phyloP scores from a whole-genome alignment of 1,140 invertebrate species.

The Rhopalosiphum maidis region DNA sequence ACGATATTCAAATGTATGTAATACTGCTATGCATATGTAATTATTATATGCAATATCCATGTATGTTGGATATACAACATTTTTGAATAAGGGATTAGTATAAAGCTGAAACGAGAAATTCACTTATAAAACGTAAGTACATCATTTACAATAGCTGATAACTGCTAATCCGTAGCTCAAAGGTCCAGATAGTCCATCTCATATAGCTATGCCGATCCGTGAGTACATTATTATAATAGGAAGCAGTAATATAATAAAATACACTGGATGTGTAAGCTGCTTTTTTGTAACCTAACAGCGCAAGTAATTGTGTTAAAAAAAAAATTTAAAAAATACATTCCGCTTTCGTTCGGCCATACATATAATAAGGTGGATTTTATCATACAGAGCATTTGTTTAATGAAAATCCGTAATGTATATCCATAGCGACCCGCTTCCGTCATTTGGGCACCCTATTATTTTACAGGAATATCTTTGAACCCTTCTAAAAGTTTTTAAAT shows the following conservation, averaged over 20 bases:
- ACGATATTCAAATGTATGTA: not conserved
- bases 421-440: not conserved
- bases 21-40: not conserved
- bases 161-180: not conserved
- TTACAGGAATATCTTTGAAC: not conserved
- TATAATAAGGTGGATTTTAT: not conserved
- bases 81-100: not conserved
- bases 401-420: not conserved
- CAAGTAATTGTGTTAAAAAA: not conserved
- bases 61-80: not conserved
- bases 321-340: not conserved
- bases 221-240: not conserved
- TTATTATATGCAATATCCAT: not conserved
- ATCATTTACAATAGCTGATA: not conserved
- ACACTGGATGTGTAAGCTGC: not conserved
- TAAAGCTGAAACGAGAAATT: conserved; percentile 7
- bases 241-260: not conserved
- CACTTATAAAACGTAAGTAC: not conserved
- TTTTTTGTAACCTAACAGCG: not conserved
- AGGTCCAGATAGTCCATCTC: not conserved
- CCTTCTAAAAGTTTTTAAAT: not conserved
- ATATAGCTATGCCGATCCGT: not conserved
- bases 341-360: not conserved
- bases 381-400: not conserved
- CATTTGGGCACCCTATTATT: not conserved